phyloP scores from a whole-genome alignment of 2,888 invertebrate genomes.

The Hemistola chrysoprasaria region DNA sequence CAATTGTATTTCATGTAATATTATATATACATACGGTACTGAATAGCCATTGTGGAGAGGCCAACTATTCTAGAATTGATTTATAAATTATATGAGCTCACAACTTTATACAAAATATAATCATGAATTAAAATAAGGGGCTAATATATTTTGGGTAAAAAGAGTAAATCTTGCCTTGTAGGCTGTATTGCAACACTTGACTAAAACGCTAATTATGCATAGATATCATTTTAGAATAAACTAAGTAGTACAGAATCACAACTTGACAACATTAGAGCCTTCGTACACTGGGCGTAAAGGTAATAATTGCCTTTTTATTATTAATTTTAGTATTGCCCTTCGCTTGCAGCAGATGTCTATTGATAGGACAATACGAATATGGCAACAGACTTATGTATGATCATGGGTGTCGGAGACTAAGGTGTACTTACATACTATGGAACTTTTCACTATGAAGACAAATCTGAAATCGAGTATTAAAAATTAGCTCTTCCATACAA shows the following conservation, averaged over 20 bases:
- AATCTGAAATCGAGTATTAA: no score
- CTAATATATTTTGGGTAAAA: slow-evolving; percentile 46
- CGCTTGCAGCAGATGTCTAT: no score
- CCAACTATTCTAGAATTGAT: slow-evolving; percentile 49
- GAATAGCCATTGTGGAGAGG: slow-evolving; percentile 38
- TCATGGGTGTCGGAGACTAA: no score
- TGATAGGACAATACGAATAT: no score
- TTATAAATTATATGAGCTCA: slow-evolving; percentile 50
- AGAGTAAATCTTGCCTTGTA: slow-evolving; percentile 51
- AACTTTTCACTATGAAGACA: no score
- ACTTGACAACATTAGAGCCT: no score
- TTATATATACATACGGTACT: slow-evolving; percentile 30
- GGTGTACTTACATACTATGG: no score
- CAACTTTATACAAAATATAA: slow-evolving; percentile 56
- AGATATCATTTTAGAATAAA: slow-evolving; percentile 33
- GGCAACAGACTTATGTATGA: no score
- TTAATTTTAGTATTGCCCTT: no score
- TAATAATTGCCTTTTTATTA: no score
- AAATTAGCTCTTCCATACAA: no score
- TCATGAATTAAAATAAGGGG: slow-evolving; percentile 57
- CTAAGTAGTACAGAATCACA: slow-evolving; percentile 32
- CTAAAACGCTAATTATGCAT: slow-evolving; percentile 68
- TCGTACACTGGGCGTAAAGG: no score
- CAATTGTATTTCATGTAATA: slow-evolving; percentile 43
- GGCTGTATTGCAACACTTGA: slow-evolving; percentile 75